These are phyloP conservation scores for Globodera ellingtonae DNA, from an alignment of 1,140 invertebrate species.

Conservation along the genomic window DNA sequence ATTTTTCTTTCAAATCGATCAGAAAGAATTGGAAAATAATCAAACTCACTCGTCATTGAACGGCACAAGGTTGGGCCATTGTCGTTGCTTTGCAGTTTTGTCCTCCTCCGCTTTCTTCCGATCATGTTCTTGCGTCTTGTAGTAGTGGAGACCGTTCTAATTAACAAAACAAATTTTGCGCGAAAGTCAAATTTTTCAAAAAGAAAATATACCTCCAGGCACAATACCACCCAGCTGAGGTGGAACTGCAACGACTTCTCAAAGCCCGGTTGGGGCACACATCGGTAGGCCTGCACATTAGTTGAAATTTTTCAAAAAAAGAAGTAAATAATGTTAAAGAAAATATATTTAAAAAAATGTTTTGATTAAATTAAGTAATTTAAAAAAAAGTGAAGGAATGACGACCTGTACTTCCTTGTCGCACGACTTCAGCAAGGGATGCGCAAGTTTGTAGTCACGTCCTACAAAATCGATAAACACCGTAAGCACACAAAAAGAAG, in stretches of 20 bases:
- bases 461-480: background rate
- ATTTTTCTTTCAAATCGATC: too few relatives aligned
- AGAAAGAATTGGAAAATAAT: too few relatives aligned
- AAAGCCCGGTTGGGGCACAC: slow-evolving; percentile 57
- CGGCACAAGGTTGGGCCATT: slow-evolving; percentile 40
- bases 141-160: slow-evolving; percentile 75
- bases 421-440: slow-evolving; percentile 83
- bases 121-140: slow-evolving; percentile 58
- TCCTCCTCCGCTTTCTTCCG: slow-evolving; percentile 39
- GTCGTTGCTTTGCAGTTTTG: slow-evolving; percentile 30
- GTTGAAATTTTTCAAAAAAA: background rate
- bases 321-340: too few relatives aligned
- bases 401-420: slow-evolving; percentile 84
- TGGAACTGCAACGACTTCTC: slow-evolving; percentile 63
- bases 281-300: slow-evolving; percentile 36
- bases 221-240: slow-evolving; percentile 85
- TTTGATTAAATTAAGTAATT: too few relatives aligned
- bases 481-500: background rate
- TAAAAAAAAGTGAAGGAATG: slow-evolving; percentile 63
- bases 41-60: slow-evolving; percentile 72
- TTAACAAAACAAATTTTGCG: background rate
- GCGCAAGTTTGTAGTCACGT: slow-evolving; percentile 87
- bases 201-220: slow-evolving; percentile 73
- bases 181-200: background rate
- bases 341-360: too few relatives aligned